Base-by-base conservation (phyloP, 1,140 invertebrate genomes). In the Agrypnia vestita region DNA sequence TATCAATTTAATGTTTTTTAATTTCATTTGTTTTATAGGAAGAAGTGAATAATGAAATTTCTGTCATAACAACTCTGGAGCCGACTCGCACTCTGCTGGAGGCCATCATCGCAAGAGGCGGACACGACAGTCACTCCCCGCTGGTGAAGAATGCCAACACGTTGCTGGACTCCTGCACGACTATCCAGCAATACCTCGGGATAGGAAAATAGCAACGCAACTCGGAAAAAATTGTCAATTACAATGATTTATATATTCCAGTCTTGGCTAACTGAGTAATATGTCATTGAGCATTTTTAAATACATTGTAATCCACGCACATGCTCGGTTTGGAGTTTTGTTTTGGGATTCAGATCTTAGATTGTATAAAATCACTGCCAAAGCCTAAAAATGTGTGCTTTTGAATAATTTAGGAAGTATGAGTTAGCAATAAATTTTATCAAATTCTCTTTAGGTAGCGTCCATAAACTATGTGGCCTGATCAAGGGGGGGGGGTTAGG, bases 111-210 rank as follows among this genome's bases (percentile, higher is more conserved):
- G 55, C 67, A 15, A 55, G 79, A 4, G 64, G 71, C 17, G 75
- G 79, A 15, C 67, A 17, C 17, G 79, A 64, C 46, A 53, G 12
- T 21, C 25, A 62, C 11, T 53, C 43, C 25, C 56, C 17, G 56
- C 53, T 72, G 8, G 59, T 78, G 11, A 79, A 59, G 46, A 81
- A 71, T 46, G 79, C 79, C 17, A 71, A 53, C 17, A 64, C 73
- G 44, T 56, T 81, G 19, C 76, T 81, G 35, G 79, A 83, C 17
- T 61, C 79, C n/a, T 83, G 82, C 47, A 46, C n/a, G 7, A 47
- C 35, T 11, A 35, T 80, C 21, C 74, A 76, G 25, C n/a, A 80
- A 11, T 55, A 73, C 35, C 77, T 79, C 8, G 69, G 67, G 17
- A 59, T 73, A 11, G 43, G 44, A 19, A 77, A 67, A n/a, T 67